Evolutionary conservation across 2,888 invertebrate species (phyloP).

Genomic region (Siphonodentalium dalli): DNA sequence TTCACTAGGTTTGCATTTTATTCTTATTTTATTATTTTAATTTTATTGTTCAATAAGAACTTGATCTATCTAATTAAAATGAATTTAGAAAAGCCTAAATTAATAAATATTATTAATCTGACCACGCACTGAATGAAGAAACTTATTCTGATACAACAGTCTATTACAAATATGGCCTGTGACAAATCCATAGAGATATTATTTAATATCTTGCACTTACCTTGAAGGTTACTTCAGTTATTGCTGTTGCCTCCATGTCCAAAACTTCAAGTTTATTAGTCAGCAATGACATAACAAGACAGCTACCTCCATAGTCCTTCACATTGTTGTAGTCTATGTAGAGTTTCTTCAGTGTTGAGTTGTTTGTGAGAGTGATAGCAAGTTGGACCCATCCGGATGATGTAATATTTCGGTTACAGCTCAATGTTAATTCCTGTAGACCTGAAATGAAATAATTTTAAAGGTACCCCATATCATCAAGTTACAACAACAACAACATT

Average conservation of each 20-base stretch:
- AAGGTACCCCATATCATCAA: too few relatives aligned
- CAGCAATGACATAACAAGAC: slow-evolving; percentile 48
- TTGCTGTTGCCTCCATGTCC: slow-evolving; percentile 52
- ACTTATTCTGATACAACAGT: too few relatives aligned
- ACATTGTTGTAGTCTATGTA: slow-evolving; percentile 56
- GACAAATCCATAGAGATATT: background rate
- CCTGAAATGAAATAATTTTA: slow-evolving; percentile 35
- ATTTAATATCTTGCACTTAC: slow-evolving; percentile 29
- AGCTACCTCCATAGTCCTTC: slow-evolving; percentile 50
- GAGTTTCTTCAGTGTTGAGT: slow-evolving; percentile 39
- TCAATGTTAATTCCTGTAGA: slow-evolving; percentile 51
- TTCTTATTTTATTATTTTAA: too few relatives aligned
- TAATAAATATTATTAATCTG: too few relatives aligned
- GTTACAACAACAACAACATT: too few relatives aligned
- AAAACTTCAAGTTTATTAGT: slow-evolving; percentile 46
- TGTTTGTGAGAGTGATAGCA: slow-evolving; percentile 49
- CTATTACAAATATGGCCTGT: too few relatives aligned
- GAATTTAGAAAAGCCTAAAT: background rate
- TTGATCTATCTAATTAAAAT: background rate
- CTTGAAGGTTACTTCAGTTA: slow-evolving; percentile 50
- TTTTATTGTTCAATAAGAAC: background rate
- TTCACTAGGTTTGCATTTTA: too few relatives aligned
- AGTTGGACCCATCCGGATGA: slow-evolving; percentile 51
- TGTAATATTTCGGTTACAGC: slow-evolving; percentile 51
- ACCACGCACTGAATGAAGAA: too few relatives aligned